These are phyloP conservation scores for Hybognathus amarus DNA, from an alignment of 2,797 vertebrate genomes.

Conservation along the genomic window DNA sequence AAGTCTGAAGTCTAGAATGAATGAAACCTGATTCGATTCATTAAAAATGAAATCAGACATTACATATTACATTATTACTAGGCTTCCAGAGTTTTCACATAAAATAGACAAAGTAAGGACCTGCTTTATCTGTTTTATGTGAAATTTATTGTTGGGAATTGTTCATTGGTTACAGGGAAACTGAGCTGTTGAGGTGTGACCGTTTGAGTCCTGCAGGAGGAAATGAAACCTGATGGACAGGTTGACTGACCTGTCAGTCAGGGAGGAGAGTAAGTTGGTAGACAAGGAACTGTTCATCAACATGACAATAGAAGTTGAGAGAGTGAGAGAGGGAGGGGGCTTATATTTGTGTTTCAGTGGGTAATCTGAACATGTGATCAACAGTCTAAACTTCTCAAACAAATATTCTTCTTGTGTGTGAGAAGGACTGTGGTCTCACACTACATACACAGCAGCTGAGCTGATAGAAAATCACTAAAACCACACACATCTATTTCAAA, in stretches of 20 bases:
- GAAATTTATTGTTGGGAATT: background rate
- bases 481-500: background rate
- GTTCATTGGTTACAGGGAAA: background rate
- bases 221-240: slow-evolving; percentile 54
- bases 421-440: background rate
- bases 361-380: background rate
- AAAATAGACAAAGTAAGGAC: too few relatives aligned
- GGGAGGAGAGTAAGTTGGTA: slow-evolving; percentile 44
- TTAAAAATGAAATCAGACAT: background rate
- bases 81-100: too few relatives aligned
- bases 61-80: background rate
- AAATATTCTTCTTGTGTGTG: background rate
- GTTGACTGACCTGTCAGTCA: slow-evolving; percentile 41
- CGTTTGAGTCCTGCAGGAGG: slow-evolving; percentile 14
- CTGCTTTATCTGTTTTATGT: background rate
- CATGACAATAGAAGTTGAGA: slow-evolving; percentile 64
- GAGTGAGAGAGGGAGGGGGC: slow-evolving; percentile 53
- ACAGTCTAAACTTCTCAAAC: background rate
- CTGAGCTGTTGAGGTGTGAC: slow-evolving; percentile 28
- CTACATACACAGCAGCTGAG: background rate
- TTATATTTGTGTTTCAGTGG: background rate
- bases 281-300: slow-evolving; percentile 60
- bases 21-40: background rate
- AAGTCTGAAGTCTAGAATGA: background rate
- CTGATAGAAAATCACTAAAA: background rate